These are phyloP conservation scores for Bos indicus DNA, from an alignment of 2,113 vertebrate genomes.

Conservation along the genomic window DNA sequence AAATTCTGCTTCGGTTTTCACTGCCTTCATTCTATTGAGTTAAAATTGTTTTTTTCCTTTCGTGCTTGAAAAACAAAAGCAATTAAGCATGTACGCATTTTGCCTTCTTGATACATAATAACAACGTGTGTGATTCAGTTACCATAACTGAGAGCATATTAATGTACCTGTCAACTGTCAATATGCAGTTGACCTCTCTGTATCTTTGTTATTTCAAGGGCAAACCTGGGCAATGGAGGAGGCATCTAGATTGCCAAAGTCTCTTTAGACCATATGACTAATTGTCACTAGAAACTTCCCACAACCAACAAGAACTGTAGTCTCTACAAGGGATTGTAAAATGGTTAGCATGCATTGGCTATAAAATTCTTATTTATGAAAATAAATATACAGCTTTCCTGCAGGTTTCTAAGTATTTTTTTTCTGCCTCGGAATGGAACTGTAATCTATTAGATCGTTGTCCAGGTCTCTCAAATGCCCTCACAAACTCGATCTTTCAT, in stretches of 20 bases:
- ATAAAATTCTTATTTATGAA: neutral
- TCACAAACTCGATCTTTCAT: neutral
- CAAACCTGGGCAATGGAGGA: neutral
- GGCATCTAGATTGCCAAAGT: neutral
- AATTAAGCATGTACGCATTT: neutral
- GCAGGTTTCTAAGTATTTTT: neutral
- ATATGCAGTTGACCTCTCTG: neutral
- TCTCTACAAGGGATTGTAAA: neutral
- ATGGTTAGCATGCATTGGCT: neutral
- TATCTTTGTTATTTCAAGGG: neutral
- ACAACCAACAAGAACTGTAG: neutral
- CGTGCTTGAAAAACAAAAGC: neutral
- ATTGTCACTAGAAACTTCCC: neutral
- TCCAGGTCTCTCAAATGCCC: neutral
- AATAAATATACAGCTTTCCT: neutral
- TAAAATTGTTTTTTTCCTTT: neutral
- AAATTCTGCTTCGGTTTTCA: neutral
- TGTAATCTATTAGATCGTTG: neutral
- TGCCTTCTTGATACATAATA: neutral
- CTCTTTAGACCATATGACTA: neutral
- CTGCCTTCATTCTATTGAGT: neutral
- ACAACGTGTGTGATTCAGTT: neutral
- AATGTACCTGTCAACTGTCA: neutral
- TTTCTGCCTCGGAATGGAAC: neutral
- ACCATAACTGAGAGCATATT: neutral